Conservation (phyloP, 2,888 invertebrate species). For the Aporophyla nigra region DNA sequence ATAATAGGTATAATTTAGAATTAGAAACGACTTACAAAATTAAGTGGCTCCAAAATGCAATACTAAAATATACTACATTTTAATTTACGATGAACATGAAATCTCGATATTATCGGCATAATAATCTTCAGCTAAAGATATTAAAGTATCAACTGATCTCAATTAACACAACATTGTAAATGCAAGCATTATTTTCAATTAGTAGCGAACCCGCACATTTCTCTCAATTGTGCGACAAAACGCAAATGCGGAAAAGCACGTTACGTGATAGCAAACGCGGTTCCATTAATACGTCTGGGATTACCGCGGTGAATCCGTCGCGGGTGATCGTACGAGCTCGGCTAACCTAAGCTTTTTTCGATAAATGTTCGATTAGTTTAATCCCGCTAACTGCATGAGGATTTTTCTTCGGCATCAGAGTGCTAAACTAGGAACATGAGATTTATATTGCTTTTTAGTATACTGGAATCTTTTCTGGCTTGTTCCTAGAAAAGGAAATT, state of each 20-base stretch:
- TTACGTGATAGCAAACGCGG: slow-evolving; percentile 32
- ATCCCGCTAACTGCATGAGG: slow-evolving; percentile 35
- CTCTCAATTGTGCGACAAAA: slow-evolving; percentile 32
- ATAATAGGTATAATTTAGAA: neutral
- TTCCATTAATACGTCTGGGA: slow-evolving; percentile 48
- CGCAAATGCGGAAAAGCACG: slow-evolving; percentile 21
- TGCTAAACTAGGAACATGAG: neutral
- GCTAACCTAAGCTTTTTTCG: slow-evolving; percentile 56
- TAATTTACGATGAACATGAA: neutral
- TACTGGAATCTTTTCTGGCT: neutral
- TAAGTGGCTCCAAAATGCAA: neutral
- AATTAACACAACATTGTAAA: slow-evolving; percentile 17
- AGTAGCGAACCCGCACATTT: slow-evolving; percentile 28
- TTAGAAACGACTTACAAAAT: neutral
- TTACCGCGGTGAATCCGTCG: slow-evolving; percentile 37
- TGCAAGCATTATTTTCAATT: slow-evolving; percentile 61
- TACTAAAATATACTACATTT: neutral
- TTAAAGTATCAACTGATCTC: slow-evolving; percentile 10
- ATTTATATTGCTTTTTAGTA: neutral
- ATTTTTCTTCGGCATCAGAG: slow-evolving; percentile 7
- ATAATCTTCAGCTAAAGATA: slow-evolving; percentile 18
- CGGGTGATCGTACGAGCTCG: slow-evolving; percentile 24
- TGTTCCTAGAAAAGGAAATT: neutral
- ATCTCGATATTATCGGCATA: neutral
- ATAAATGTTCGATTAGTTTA: slow-evolving; percentile 59